Conservation (phyloP, 2,888 invertebrate species). For the Temnothorax ravouxi region DNA sequence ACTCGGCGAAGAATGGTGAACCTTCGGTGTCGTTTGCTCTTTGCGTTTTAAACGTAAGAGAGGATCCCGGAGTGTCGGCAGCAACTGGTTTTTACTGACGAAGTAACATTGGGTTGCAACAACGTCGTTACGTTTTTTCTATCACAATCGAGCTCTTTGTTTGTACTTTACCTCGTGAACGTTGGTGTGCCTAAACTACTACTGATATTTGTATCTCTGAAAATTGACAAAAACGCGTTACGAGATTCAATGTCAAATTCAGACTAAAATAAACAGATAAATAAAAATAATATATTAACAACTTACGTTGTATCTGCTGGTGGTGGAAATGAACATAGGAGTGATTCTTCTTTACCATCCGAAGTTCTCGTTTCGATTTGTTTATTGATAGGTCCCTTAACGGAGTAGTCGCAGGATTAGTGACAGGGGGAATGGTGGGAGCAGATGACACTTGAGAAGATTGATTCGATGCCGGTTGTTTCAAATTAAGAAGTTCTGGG, state of each 20-base stretch:
- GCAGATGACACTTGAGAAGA: constrained; percentile 49
- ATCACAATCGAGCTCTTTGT: constrained; percentile 93
- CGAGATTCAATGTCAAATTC: not conserved
- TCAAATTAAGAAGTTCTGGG: constrained; percentile 87
- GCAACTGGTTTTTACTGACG: constrained; percentile 76
- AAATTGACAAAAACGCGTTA: not conserved
- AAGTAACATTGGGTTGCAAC: constrained; percentile 87
- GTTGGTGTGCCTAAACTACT: constrained; percentile 87
- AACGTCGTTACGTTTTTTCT: constrained; percentile 91
- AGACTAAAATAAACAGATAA: not conserved
- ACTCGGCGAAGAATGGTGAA: constrained; percentile 70
- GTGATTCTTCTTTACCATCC: constrained; percentile 98
- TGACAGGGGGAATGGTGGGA: constrained; percentile 62
- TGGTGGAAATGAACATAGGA: constrained; percentile 96
- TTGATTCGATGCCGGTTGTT: constrained; percentile 76
- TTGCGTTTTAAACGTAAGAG: constrained; percentile 81
- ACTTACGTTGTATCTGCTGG: constrained; percentile 89
- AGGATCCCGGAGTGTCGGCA: constrained; percentile 72
- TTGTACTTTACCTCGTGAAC: constrained; percentile 93
- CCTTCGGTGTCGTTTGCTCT: constrained; percentile 78
- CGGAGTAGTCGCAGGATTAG: constrained; percentile 79
- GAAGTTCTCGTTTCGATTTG: constrained; percentile 98
- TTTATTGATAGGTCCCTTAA: constrained; percentile 92
- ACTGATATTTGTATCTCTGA: constrained; percentile 87
- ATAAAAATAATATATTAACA: not conserved